Conservation (phyloP, 1,140 invertebrate species). For the Colletes latitarsis region DNA sequence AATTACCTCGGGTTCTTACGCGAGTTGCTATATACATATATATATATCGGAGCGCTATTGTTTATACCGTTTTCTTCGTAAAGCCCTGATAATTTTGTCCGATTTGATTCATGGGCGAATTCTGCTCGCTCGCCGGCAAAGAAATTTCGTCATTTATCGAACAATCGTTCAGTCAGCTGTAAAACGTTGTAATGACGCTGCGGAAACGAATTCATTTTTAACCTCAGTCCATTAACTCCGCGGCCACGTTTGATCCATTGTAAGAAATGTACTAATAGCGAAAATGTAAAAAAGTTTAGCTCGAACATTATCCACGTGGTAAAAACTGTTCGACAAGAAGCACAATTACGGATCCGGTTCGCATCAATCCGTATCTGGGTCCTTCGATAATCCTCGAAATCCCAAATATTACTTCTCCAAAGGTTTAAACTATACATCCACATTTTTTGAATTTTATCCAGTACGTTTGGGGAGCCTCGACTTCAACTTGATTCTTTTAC, state of each 20-base stretch:
- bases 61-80: background rate
- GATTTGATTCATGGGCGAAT: background rate
- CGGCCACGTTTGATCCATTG: background rate
- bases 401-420: too few relatives aligned
- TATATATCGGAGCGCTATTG: background rate
- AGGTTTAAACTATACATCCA: too few relatives aligned
- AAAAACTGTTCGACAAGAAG: slow-evolving; percentile 8
- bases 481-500: too few relatives aligned
- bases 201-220: slow-evolving; percentile 36
- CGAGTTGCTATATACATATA: background rate
- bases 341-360: slow-evolving; percentile 5
- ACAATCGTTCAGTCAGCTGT: background rate
- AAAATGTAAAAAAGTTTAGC: background rate
- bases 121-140: background rate
- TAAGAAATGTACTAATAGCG: background rate
- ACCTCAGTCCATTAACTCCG: slow-evolving; percentile 29
- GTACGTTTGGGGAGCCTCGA: too few relatives aligned
- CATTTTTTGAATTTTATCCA: too few relatives aligned
- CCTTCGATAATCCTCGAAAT: too few relatives aligned
- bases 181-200: slow-evolving; percentile 38
- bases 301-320: background rate
- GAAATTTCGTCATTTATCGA: slow-evolving; percentile 37
- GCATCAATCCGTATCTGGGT: too few relatives aligned
- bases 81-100: background rate
- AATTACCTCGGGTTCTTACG: slow-evolving; percentile 13